Percentiles rank a stretch among this genome's conserved stretches.
phyloP scores from a whole-genome alignment of 2,797 vertebrate genomes.

The Crax fasciolata region DNA sequence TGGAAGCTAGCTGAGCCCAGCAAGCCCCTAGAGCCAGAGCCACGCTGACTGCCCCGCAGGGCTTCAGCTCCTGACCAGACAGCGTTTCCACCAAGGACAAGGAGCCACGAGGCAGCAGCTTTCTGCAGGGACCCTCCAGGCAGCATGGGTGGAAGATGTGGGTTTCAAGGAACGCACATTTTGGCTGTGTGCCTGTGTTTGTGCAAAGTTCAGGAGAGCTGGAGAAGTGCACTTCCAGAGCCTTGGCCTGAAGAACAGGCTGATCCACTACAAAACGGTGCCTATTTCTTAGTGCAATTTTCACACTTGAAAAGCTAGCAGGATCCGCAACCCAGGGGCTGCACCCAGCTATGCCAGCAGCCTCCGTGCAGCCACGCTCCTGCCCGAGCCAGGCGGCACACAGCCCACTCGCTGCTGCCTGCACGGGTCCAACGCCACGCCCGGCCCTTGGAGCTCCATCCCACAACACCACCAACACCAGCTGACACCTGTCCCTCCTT shows the following conservation, averaged over 20 bases:
- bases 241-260: background rate
- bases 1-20: background rate
- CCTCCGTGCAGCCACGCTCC: background rate
- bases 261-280: background rate
- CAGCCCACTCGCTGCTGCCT: background rate
- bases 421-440: background rate
- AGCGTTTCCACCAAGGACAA: fast-evolving
- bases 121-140: background rate
- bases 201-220: background rate
- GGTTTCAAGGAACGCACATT: background rate
- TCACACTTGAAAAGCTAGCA: background rate
- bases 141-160: fast-evolving
- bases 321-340: background rate
- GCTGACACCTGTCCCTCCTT: fast-evolving
- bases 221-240: background rate
- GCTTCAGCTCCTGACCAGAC: background rate
- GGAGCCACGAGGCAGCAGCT: background rate
- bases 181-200: background rate
- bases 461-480: background rate
- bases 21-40: conserved; percentile 2
- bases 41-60: fast-evolving
- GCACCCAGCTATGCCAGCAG: background rate
- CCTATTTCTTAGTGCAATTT: background rate
- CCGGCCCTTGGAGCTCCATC: background rate
- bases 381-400: fast-evolving